These are phyloP conservation scores for Philotrypesis tridentata DNA, from an alignment of 1,140 invertebrate genomes.

Conservation along the genomic window DNA sequence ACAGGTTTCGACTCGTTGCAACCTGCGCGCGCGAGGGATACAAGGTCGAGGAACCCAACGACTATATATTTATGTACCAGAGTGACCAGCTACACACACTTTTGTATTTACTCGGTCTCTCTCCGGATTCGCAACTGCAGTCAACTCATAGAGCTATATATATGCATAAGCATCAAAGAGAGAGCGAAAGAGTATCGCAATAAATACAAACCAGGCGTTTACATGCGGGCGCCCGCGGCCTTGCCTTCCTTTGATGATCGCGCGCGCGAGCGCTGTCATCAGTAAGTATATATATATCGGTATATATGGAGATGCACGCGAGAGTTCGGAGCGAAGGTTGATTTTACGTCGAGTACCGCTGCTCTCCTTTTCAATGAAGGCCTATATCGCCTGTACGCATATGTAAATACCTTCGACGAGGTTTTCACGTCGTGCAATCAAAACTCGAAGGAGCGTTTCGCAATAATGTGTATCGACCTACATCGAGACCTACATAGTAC, in stretches of 20 bases:
- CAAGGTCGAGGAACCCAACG: constrained; percentile 22
- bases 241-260: not conserved
- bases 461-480: too few species aligned
- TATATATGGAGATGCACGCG: too few species aligned
- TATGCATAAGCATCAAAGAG: too few species aligned
- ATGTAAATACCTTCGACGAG: too few species aligned
- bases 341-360: not conserved
- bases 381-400: too few species aligned
- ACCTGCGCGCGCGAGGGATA: not conserved
- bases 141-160: too few species aligned
- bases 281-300: too few species aligned
- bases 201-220: not conserved
- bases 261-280: too few species aligned
- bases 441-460: too few species aligned
- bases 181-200: not conserved
- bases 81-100: not conserved
- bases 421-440: too few species aligned
- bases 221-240: not conserved
- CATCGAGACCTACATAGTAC: too few species aligned
- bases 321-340: not conserved
- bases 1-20: constrained; percentile 5
- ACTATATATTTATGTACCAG: not conserved
- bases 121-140: too few species aligned
- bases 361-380: not conserved
- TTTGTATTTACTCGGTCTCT: not conserved